Evolutionary conservation across 2,888 invertebrate species (phyloP), one percentile per base, ranked within the genome.

Genomic region (Dyspetes luteomarginatus): DNA sequence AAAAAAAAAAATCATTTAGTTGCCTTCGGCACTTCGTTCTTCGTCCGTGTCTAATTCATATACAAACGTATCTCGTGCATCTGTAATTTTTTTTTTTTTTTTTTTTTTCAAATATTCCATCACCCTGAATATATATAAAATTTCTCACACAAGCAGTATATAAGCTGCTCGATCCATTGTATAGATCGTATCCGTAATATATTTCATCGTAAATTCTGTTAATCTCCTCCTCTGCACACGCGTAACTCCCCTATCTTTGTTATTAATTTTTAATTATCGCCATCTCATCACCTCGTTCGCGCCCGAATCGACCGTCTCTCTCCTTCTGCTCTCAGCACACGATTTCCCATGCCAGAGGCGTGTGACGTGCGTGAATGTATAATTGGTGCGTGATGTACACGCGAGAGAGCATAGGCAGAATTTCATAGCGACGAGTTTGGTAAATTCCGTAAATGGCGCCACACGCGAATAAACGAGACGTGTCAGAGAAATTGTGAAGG

Each of bases 211-310:
- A 48, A 48, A 15, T 48, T 48, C 48, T 48, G 5, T 17, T 17
- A 5, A 48, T 3, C 48, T 17, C 17, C 15, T 17, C 48, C 5
- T 17, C 17, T 17, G 17, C 17, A 48, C 48, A 48, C 7, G 5
- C 17, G 48, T 48, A 48, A 17, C 17, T 28, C 52, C 17, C 19
- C 17, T 80, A 84, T 82, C 82, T 84, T 83, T 78, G 82, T 87
- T 85, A 85, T 87, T 87, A 86, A 87, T 87, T 84, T 85, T 81
- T 84, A 87, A 87, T 87, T 86, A 86, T 83, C 78, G 60, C 72
- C 55, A 62, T 65, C 56, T 74, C 73, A 56, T 56, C 77, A 30
- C 62, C 56, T 48, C 65, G 73, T 74, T 74, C 52, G 60, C 81
- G 28, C 58, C 26, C 73, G 17, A 19, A 55, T 43, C 64, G 56